Conservation (phyloP, 2,113 vertebrate genomes). For the Catharus minimus region DNA sequence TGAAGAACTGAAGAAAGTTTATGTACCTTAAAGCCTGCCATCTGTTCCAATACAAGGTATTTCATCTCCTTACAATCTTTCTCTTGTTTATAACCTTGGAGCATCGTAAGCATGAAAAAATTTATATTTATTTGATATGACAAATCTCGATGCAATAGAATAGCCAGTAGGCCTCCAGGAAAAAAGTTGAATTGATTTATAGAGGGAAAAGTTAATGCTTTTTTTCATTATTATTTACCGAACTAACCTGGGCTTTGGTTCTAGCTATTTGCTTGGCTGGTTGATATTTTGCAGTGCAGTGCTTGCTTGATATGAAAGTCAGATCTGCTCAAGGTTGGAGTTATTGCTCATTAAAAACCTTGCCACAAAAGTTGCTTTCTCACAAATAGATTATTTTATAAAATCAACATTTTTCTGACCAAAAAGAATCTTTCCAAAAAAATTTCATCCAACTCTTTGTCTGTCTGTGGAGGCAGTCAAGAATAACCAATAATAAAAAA, state of each 20-base stretch:
- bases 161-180: neutral
- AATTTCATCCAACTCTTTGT: neutral
- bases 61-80: neutral
- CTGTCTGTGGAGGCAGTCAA: neutral
- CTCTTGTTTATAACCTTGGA: neutral
- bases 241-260: neutral
- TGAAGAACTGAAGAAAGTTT: neutral
- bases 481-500: neutral
- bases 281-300: neutral
- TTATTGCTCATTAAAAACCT: neutral
- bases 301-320: neutral
- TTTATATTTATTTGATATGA: neutral
- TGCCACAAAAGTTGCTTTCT: neutral
- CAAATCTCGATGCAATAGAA: neutral
- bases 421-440: neutral
- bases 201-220: neutral
- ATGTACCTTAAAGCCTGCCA: neutral
- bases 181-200: neutral
- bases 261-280: neutral
- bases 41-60: neutral
- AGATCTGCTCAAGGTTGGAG: neutral
- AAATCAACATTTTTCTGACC: neutral
- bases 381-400: neutral
- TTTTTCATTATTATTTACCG: neutral
- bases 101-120: neutral